A percentile compares a stretch with the other conserved stretches of the same genome.
phyloP scores from a whole-genome alignment of 2,797 vertebrate species.

The Linurgus olivaceus region DNA sequence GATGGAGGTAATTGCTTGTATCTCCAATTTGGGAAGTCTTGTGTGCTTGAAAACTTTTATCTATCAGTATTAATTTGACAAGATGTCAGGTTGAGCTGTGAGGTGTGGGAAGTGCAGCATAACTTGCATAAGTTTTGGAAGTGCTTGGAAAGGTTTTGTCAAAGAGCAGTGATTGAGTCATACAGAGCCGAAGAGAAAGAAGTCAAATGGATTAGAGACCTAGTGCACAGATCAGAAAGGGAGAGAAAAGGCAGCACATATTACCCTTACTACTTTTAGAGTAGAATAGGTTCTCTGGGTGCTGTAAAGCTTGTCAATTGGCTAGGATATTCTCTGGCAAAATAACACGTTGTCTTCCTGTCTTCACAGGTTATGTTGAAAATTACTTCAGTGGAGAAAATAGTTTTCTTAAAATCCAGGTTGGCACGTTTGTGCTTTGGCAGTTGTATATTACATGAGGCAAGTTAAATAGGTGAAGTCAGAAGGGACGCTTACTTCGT shows the following conservation, averaged over 20 bases:
- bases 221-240: neutral
- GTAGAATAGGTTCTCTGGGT: neutral
- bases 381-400: neutral
- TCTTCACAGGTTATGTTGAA: neutral
- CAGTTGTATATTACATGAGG: neutral
- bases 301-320: neutral
- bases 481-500: neutral
- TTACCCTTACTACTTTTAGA: neutral
- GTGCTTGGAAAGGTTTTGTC: neutral
- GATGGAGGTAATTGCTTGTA: neutral
- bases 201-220: neutral
- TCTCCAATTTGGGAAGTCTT: neutral
- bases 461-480: neutral
- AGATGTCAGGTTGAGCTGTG: neutral
- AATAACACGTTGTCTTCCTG: neutral
- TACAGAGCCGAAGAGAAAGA: neutral
- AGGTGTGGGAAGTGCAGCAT: neutral
- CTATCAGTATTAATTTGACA: neutral
- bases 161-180: neutral
- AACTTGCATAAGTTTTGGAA: neutral
- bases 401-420: neutral
- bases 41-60: neutral
- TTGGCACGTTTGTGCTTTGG: neutral
- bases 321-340: neutral
- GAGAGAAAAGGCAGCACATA: neutral